Percentiles rank a stretch among this genome's conserved stretches.
phyloP scores from a whole-genome alignment of 2,113 vertebrate species.

The Rhinopomastus cyanomelas region DNA sequence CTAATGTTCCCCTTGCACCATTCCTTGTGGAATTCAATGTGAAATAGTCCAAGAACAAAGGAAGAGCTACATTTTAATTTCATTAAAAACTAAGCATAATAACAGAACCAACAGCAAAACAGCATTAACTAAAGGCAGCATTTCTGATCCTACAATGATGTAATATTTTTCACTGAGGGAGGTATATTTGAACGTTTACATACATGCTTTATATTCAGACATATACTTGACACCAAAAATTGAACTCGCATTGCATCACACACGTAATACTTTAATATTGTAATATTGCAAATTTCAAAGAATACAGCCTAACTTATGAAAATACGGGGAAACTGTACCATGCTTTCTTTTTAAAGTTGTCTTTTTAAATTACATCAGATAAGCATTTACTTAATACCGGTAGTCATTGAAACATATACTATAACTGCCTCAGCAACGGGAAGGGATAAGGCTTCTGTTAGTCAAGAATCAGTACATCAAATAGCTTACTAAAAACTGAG shows the following conservation, averaged over 20 bases:
- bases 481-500: constrained; percentile 60
- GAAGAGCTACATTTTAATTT: constrained; percentile 35
- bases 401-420: neutral
- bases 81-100: constrained; percentile 62
- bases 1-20: neutral
- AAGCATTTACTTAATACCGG: neutral
- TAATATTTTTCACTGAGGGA: constrained; percentile 57
- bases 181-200: neutral
- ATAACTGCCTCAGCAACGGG: neutral
- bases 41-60: constrained; percentile 41
- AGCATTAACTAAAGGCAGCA: constrained; percentile 51
- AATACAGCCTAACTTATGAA: constrained; percentile 20
- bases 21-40: constrained; percentile 47
- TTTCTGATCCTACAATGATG: neutral
- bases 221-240: neutral
- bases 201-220: neutral
- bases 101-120: constrained; percentile 50
- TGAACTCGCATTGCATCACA: constrained; percentile 21
- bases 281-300: constrained; percentile 18
- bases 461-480: constrained; percentile 17
- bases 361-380: constrained; percentile 23
- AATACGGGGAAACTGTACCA: neutral
- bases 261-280: too few species aligned
- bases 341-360: constrained; percentile 13
- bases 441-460: constrained; percentile 29